These are phyloP conservation scores for Microtus pennsylvanicus DNA, from an alignment of 2,113 vertebrate species.

Conservation along the genomic window DNA sequence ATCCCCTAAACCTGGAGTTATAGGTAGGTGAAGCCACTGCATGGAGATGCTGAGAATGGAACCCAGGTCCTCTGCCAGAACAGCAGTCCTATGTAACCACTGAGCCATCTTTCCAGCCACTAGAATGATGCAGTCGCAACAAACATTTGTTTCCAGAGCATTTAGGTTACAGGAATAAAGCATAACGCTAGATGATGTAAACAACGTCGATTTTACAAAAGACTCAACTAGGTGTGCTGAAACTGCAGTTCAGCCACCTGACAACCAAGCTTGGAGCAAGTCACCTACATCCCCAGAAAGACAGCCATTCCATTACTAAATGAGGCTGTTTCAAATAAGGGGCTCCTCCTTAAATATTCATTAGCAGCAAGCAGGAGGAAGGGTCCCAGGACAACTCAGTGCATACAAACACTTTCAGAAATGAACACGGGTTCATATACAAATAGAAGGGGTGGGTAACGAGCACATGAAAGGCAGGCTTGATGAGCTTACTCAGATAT, in stretches of 20 bases:
- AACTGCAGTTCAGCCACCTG: not conserved
- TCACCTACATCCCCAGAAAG: not conserved
- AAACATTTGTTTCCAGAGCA: conserved; percentile 17
- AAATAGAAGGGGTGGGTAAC: not conserved
- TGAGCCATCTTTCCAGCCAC: not conserved
- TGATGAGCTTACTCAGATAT: not conserved
- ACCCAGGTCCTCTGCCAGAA: not conserved
- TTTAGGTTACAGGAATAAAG: conserved; percentile 21
- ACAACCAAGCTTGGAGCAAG: not conserved
- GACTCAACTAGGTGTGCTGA: not conserved
- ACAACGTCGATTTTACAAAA: not conserved
- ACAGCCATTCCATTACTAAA: not conserved
- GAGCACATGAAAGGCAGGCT: not conserved
- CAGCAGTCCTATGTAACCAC: no score
- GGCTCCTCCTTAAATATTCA: not conserved
- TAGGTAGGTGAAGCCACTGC: no score
- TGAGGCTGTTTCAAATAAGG: not conserved
- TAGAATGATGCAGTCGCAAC: not conserved
- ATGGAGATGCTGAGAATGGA: not conserved
- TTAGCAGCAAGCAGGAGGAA: not conserved
- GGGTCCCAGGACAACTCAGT: not conserved
- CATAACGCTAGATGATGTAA: conserved; percentile 6
- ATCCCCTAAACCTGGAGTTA: not conserved
- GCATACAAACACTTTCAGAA: not conserved
- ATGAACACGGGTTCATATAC: not conserved